Percentiles rank a stretch among this genome's conserved stretches.
phyloP scores from a whole-genome alignment of 2,888 invertebrate species.

The Chelonus formosanus region DNA sequence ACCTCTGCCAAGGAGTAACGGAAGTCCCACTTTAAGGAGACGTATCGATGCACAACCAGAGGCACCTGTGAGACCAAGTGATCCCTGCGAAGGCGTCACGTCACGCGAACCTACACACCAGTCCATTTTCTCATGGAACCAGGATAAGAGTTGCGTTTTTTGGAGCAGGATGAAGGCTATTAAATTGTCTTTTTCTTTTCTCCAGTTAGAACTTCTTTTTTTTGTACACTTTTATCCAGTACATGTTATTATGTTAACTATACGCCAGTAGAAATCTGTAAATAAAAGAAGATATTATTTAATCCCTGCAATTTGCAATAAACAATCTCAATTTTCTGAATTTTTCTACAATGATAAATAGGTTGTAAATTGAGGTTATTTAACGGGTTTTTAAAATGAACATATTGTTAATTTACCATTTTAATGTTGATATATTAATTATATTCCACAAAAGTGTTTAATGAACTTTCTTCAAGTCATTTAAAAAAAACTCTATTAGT shows the following conservation, averaged over 20 bases:
- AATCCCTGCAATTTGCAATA: too few relatives aligned
- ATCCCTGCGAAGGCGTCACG: conserved; percentile 26
- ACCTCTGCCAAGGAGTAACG: conserved; percentile 15
- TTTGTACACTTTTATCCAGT: not conserved
- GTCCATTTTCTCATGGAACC: conserved; percentile 22
- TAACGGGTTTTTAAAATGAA: too few relatives aligned
- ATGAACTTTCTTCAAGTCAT: too few relatives aligned
- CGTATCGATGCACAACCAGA: conserved; percentile 19
- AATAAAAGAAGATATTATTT: too few relatives aligned
- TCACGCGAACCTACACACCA: conserved; percentile 27
- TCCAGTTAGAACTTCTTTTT: not conserved
- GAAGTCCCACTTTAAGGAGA: conserved; percentile 22
- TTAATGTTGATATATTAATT: too few relatives aligned
- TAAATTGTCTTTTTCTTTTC: conserved; percentile 15
- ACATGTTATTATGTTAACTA: not conserved
- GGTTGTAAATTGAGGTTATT: too few relatives aligned
- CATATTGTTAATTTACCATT: too few relatives aligned
- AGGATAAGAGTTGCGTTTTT: conserved; percentile 18
- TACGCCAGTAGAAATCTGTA: too few relatives aligned
- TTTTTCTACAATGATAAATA: too few relatives aligned
- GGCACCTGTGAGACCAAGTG: conserved; percentile 19
- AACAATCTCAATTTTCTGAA: too few relatives aligned
- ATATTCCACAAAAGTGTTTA: too few relatives aligned
- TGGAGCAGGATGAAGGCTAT: conserved; percentile 28
- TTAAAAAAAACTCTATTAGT: too few relatives aligned